These are phyloP conservation scores for Alethe diademata DNA, from an alignment of 2,113 vertebrate genomes.

Conservation along the genomic window DNA sequence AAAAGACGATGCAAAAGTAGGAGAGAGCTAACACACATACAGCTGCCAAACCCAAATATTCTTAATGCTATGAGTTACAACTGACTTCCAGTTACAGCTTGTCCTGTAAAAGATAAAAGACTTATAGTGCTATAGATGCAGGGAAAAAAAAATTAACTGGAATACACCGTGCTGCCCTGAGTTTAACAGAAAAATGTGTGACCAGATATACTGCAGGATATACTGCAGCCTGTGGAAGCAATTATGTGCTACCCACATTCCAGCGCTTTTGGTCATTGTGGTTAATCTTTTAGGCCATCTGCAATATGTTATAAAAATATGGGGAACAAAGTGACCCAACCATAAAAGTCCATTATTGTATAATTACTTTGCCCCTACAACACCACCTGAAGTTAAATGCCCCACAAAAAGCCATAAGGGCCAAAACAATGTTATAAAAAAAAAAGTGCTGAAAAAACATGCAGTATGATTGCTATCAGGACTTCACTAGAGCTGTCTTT, in stretches of 20 bases:
- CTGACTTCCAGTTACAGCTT: background rate
- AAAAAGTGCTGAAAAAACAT: background rate
- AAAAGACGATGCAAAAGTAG: background rate
- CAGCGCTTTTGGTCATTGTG: background rate
- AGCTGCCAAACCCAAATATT: background rate
- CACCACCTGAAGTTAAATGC: background rate
- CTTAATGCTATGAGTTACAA: background rate
- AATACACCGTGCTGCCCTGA: background rate
- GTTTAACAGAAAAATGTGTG: background rate
- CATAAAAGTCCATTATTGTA: background rate
- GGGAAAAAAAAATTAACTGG: background rate
- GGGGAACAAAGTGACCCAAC: background rate
- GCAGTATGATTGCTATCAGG: background rate
- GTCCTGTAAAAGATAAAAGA: background rate
- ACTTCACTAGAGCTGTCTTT: background rate
- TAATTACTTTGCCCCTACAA: background rate
- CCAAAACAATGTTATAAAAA: background rate
- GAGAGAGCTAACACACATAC: background rate
- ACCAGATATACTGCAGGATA: background rate
- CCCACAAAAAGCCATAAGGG: background rate
- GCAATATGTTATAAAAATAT: background rate
- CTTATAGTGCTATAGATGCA: background rate
- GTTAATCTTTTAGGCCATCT: background rate
- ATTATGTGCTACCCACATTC: background rate
- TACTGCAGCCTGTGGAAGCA: background rate